Evolutionary conservation across 2,888 invertebrate genomes (phyloP).

Genomic region (Sarcophaga caerulescens): DNA sequence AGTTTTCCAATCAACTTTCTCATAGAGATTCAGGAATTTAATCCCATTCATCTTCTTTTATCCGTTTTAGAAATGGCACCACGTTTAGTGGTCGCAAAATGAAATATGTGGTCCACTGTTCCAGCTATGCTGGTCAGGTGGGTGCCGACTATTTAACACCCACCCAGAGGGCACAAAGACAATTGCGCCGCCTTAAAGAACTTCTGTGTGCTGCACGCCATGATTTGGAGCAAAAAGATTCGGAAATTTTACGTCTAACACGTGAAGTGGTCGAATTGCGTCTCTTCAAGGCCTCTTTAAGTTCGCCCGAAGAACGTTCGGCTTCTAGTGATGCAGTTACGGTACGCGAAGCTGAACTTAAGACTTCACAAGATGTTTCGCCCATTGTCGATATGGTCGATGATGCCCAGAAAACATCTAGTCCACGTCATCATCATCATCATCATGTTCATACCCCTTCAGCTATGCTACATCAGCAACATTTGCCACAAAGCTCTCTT

Average conservation of each 20-base stretch:
- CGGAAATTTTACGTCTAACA: constrained; percentile 87
- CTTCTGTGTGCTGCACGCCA: constrained; percentile 88
- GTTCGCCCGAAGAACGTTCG: constrained; percentile 90
- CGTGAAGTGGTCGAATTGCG: constrained; percentile 91
- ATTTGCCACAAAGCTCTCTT: constrained; percentile 67
- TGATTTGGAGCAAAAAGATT: constrained; percentile 90
- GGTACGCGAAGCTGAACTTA: constrained; percentile 86
- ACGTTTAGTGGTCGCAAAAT: constrained; percentile 87
- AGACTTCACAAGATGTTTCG: constrained; percentile 83
- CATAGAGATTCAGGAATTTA: not conserved
- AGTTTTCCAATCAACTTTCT: constrained; percentile 44
- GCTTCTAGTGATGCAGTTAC: constrained; percentile 89
- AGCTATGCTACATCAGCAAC: constrained; percentile 67
- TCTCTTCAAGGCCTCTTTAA: constrained; percentile 89
- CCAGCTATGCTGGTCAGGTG: constrained; percentile 88
- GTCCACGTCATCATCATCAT: constrained; percentile 77
- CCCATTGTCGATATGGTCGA: constrained; percentile 83
- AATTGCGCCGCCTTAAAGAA: constrained; percentile 88
- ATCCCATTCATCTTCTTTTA: not conserved
- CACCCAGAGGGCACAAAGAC: constrained; percentile 91
- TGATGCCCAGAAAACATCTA: constrained; percentile 79
- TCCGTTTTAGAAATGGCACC: constrained; percentile 83
- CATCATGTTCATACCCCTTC: constrained; percentile 65
- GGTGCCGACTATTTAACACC: constrained; percentile 93
- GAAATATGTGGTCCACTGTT: constrained; percentile 93